Evolutionary conservation across 1,140 invertebrate genomes (phyloP).

Genomic region (Hycleus phaleratus): DNA sequence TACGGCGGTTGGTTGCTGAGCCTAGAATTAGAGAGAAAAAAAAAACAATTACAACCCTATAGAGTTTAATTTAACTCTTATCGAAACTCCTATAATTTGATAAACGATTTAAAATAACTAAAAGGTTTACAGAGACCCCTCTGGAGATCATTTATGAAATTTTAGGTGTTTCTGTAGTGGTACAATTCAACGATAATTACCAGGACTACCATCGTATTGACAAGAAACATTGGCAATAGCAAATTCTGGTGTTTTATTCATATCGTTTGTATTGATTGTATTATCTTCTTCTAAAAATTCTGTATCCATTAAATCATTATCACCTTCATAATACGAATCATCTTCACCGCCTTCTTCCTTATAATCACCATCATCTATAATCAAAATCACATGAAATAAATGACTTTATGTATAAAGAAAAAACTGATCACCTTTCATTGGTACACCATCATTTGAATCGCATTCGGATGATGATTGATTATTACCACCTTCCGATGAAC

Average conservation of each 20-base stretch:
- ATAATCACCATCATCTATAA: slow-evolving; percentile 24
- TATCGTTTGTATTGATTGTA: slow-evolving; percentile 24
- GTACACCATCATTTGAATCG: slow-evolving; percentile 36
- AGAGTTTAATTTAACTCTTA: too few species aligned
- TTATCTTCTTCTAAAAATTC: slow-evolving; percentile 37
- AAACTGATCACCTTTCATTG: slow-evolving; percentile 26
- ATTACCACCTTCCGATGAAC: slow-evolving; percentile 23
- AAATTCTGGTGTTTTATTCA: slow-evolving; percentile 40
- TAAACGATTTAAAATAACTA: too few species aligned
- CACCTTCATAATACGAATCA: slow-evolving; percentile 38
- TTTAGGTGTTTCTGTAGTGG: too few species aligned
- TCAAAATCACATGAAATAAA: background rate
- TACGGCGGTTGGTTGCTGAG: slow-evolving; percentile 41
- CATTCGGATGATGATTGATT: slow-evolving; percentile 35
- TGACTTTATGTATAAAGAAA: background rate
- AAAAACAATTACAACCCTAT: too few species aligned
- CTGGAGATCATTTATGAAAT: too few species aligned
- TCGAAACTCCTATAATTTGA: too few species aligned
- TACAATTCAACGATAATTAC: slow-evolving; percentile 14
- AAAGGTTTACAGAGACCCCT: too few species aligned
- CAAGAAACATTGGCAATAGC: slow-evolving; percentile 55
- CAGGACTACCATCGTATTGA: slow-evolving; percentile 46
- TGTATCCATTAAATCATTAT: slow-evolving; percentile 37
- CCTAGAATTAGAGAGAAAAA: slow-evolving; percentile 21
- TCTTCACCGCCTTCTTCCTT: slow-evolving; percentile 34